Evolutionary conservation across 2,113 vertebrate species (phyloP), one percentile per base, ranked within the genome.

Genomic region (Gasterosteus aculeatus): DNA sequence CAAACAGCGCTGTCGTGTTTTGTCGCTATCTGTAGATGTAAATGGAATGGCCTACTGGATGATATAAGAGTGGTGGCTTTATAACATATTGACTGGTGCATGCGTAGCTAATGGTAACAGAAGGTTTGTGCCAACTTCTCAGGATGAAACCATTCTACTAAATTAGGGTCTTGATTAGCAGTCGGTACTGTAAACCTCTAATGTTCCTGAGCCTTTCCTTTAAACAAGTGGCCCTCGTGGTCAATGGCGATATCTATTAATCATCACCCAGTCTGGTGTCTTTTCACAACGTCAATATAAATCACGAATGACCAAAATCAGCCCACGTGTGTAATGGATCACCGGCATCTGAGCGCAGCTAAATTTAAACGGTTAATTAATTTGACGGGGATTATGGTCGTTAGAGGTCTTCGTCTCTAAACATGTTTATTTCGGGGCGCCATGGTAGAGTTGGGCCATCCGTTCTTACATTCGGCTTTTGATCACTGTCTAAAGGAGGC

Each of bases 321-420:
- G 67, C 80, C 56, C 57, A n/a, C 60, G 3, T 41, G 70, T 73
- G 38, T 69, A 77, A 66, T 73, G 74, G 75, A 81, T 47, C 69
- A 59, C 70, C 81, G 79, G 74, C 62, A 72, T 81, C 72, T 78
- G 57, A 80, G 64, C 49, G 88, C 85, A 89, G 85, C 88, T 91
- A 79, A 77, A 57, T 54, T 69, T 81, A 9, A 59, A 75, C 65
- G 16, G 62, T 79, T 39, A 49, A 70, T 31, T 72, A 11, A 65
- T 83, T 47, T 65, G 66, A 82, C 11, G n/a, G 72, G 68, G 60
- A 47, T 85, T 73, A 41, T 78, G 72, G 65, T 69, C 63, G 47
- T 76, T 75, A 71, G 65, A 64, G 67, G 76, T 85, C 3, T 81
- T 65, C n/a, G 71, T 80, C 60, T 70, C 9, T 79, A 58, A 67